These are phyloP conservation scores for Enteromius thamalakanensis DNA, from an alignment of 2,797 vertebrate species.

Conservation along the genomic window DNA sequence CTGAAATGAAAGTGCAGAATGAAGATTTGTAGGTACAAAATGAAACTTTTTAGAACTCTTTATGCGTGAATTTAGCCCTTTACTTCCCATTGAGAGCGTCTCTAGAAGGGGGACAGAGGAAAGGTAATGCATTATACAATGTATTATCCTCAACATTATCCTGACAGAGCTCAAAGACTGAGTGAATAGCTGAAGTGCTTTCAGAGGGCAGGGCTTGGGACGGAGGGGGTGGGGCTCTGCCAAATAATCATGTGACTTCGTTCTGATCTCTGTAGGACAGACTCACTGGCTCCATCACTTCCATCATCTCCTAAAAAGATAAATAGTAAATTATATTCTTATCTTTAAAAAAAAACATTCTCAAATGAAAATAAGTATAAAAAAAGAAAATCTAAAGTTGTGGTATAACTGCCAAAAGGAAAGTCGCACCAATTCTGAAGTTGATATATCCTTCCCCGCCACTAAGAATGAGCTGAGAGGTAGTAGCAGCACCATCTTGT, in stretches of 20 bases:
- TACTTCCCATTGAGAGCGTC: background rate
- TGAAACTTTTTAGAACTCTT: background rate
- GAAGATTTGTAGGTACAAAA: background rate
- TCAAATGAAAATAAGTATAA: background rate
- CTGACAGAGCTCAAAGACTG: background rate
- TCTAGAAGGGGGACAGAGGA: background rate
- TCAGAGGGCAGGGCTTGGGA: constrained; percentile 76
- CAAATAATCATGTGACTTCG: constrained; percentile 88
- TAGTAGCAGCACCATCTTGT: constrained; percentile 62
- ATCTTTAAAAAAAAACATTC: background rate
- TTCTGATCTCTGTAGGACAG: constrained; percentile 77
- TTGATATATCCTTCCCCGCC: constrained; percentile 89
- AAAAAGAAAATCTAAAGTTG: background rate
- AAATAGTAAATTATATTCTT: constrained; percentile 10
- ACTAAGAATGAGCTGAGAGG: constrained; percentile 80
- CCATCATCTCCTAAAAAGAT: constrained; percentile 77
- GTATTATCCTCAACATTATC: background rate
- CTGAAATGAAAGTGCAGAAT: constrained; percentile 10
- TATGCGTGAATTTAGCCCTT: background rate
- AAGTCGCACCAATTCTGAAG: constrained; percentile 81
- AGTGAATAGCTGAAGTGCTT: background rate
- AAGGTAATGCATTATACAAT: background rate
- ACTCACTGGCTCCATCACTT: constrained; percentile 72
- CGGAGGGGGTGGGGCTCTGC: constrained; percentile 70
- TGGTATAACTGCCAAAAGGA: background rate